Conservation (phyloP, 2,888 invertebrate species). For the Melanostoma mellinum region DNA sequence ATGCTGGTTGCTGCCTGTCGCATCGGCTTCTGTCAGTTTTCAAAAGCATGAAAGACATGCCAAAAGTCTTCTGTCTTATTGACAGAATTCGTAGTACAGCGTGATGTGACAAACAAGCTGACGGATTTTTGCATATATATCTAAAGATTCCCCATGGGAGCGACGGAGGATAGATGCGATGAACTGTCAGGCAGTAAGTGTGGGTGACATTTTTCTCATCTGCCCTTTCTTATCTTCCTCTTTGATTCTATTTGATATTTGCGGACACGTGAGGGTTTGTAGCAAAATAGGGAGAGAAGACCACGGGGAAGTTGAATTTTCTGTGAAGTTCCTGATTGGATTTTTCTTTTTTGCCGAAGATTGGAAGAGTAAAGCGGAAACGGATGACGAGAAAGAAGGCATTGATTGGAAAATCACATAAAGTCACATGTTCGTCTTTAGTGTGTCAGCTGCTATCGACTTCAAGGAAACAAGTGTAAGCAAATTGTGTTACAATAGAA, state of each 20-base stretch:
- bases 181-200: conserved; percentile 6
- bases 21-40: conserved; percentile 12
- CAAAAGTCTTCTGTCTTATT: conserved; percentile 20
- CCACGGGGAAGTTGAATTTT: conserved; percentile 24
- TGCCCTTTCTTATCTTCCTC: background rate
- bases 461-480: background rate
- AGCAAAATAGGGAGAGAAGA: conserved; percentile 6
- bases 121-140: conserved; percentile 11
- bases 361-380: background rate
- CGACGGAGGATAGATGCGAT: conserved; percentile 12
- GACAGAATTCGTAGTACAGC: conserved; percentile 10
- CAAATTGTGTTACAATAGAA: background rate
- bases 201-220: conserved; percentile 21
- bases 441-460: conserved; percentile 6
- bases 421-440: background rate
- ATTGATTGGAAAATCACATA: conserved; percentile 28
- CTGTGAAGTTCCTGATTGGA: background rate
- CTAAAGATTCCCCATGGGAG: conserved; percentile 6
- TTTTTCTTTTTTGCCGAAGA: background rate
- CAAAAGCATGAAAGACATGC: conserved; percentile 12
- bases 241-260: conserved; percentile 9
- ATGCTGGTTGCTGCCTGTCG: conserved; percentile 5
- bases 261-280: background rate
- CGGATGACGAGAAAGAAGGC: background rate
- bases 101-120: conserved; percentile 9